Base-by-base conservation (phyloP, 2,888 invertebrate genomes). In the Andrena praecox region DNA sequence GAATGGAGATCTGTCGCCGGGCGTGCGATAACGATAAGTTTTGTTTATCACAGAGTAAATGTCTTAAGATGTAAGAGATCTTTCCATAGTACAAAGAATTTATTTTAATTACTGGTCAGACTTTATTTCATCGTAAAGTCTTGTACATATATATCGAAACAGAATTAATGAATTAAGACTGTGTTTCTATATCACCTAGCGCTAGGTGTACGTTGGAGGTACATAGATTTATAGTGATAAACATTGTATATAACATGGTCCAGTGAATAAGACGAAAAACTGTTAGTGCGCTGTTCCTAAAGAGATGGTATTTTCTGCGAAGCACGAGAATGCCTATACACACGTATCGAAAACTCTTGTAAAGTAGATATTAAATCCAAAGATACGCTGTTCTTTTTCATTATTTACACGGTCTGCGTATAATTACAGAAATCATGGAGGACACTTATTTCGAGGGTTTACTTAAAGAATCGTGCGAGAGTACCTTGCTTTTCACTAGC, bases 131-230 rank as follows among this genome's bases (percentile, higher is more conserved):
- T 64, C 67, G 78, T 78, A 73, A 77, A 82, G 59, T 84, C 75
- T 70, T 86, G 86, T 86, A 86, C 64, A 85, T 85, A 83, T 85
- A 85, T 84, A 80, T 29, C 29, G 54, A 82, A 82, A 33, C 81
- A 84, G 59, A 77, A 82, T 60, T 80, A 82, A 85, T 85, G 84
- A 86, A 69, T 86, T 82, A 86, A 86, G 84, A 86, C 80, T 86
- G 82, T 86, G 84, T 86, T 82, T 86, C 77, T 85, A 82, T 86
- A 86, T 85, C 80, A 85, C 77, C 80, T 77, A 77, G 74, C 48
- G 42, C 63, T 85, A 85, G 84, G 72, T 86, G 84, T 85, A 79
- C 82, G 77, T 87, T 82, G 62, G 70, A 82, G 76, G 67, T 82
- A 79, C 72, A 86, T 86, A 84, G 79, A 85, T 84, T 84, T 86